phyloP scores from a whole-genome alignment of 2,797 vertebrate species.

The Spea hammondii region DNA sequence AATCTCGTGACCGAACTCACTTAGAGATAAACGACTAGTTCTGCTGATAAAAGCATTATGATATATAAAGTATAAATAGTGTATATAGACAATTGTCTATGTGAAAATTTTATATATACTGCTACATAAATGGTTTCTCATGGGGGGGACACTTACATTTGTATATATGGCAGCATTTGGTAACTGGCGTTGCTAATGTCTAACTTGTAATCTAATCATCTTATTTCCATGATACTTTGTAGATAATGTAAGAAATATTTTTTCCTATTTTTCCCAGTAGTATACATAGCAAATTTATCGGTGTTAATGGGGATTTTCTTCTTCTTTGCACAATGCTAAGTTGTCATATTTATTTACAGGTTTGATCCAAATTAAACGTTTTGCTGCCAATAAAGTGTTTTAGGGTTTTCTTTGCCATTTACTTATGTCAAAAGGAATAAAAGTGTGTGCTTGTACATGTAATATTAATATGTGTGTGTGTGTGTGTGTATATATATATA shows the following conservation, averaged over 20 bases:
- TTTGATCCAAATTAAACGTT: conserved; percentile 67
- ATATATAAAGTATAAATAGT: conserved; percentile 60
- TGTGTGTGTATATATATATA: too few species aligned
- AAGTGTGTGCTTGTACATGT: neutral
- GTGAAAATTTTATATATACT: conserved; percentile 65
- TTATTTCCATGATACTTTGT: conserved; percentile 57
- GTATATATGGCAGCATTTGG: conserved; percentile 62
- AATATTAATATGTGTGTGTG: too few species aligned
- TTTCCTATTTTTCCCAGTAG: conserved; percentile 47
- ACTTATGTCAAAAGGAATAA: neutral
- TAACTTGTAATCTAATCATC: conserved; percentile 56
- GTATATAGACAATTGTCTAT: conserved; percentile 64
- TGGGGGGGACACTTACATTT: conserved; percentile 53
- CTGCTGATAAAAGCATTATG: conserved; percentile 49
- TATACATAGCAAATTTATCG: conserved; percentile 58
- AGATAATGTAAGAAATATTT: conserved; percentile 67
- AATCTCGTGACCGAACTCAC: conserved; percentile 25
- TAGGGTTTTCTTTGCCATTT: neutral
- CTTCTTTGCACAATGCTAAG: conserved; percentile 52
- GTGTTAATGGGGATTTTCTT: conserved; percentile 57
- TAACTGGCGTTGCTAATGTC: conserved; percentile 53
- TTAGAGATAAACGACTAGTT: conserved; percentile 27
- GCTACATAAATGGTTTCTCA: conserved; percentile 53
- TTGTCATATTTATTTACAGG: conserved; percentile 71
- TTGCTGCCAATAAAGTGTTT: conserved; percentile 67